Evolutionary conservation across 2,113 vertebrate genomes (phyloP).

Genomic region (Seriola quinqueradiata): DNA sequence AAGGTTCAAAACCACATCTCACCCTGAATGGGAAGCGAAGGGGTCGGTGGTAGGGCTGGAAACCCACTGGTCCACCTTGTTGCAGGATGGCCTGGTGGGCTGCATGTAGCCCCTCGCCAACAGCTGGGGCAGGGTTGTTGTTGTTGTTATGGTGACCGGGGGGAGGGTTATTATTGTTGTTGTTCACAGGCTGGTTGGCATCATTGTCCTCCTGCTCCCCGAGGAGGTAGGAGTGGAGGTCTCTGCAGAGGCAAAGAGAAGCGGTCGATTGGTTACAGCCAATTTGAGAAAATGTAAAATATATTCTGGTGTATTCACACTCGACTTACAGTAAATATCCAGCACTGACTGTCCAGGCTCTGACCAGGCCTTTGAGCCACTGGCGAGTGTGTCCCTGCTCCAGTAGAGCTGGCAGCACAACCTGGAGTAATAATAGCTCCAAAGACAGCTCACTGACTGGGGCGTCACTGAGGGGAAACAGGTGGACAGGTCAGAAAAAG

Average conservation of each 20-base stretch:
- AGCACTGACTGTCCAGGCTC: conserved; percentile 97
- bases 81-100: conserved; percentile 99
- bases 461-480: conserved; percentile 89
- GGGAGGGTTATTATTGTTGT: conserved; percentile 87
- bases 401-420: conserved; percentile 97
- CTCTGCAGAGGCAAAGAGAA: conserved; percentile 79
- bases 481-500: conserved; percentile 21
- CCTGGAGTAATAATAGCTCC: conserved; percentile 96
- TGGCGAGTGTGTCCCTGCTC: conserved; percentile 98
- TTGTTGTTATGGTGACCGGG: conserved; percentile 90
- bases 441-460: conserved; percentile 98
- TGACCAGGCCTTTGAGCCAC: conserved; percentile 98
- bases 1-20: conserved; percentile 14
- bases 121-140: conserved; percentile 92
- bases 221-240: conserved; percentile 97
- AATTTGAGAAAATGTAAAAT: background rate
- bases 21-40: conserved; percentile 96
- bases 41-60: conserved; percentile 97
- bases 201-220: conserved; percentile 98
- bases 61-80: conserved; percentile 97
- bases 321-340: conserved; percentile 94
- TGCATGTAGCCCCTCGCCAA: conserved; percentile 96
- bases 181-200: conserved; percentile 92
- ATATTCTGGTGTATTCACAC: background rate
- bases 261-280: background rate